phyloP scores from a whole-genome alignment of 1,140 invertebrate species.

The Drosophila subpulchrella region DNA sequence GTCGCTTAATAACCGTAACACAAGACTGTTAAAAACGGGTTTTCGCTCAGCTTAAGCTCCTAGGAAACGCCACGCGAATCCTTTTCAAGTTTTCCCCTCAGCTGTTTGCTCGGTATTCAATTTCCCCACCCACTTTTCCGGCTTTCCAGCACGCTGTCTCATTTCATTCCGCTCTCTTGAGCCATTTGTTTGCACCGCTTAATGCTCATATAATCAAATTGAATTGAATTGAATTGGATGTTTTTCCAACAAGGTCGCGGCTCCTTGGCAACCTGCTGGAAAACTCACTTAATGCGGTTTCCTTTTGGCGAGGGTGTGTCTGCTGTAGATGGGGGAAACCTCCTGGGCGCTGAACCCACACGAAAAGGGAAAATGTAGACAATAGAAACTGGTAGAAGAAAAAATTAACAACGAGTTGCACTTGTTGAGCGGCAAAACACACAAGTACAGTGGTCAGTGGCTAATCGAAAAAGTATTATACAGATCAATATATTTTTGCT shows the following conservation, averaged over 20 bases:
- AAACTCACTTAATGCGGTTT: conserved; percentile 27
- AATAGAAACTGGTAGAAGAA: conserved; percentile 7
- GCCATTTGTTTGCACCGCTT: conserved; percentile 42
- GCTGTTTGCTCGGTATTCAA: conserved; percentile 46
- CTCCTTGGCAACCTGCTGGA: conserved; percentile 39
- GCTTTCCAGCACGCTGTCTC: conserved; percentile 7
- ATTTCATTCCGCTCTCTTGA: conserved; percentile 44
- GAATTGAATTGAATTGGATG: conserved; percentile 47
- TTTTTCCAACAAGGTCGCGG: conserved; percentile 29
- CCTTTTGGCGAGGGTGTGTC: conserved; percentile 22
- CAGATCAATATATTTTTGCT: neutral
- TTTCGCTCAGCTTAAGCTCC: conserved; percentile 3
- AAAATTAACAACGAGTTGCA: conserved; percentile 10
- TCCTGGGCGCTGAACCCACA: neutral
- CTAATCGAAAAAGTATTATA: neutral
- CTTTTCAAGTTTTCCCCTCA: conserved; percentile 15
- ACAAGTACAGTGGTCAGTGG: conserved; percentile 6
- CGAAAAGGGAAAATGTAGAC: conserved; percentile 19
- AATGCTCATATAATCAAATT: conserved; percentile 46
- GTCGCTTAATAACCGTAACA: conserved; percentile 26
- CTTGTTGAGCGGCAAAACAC: conserved; percentile 21
- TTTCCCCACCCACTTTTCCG: conserved; percentile 28
- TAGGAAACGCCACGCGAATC: conserved; percentile 22
- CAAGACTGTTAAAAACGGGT: neutral
- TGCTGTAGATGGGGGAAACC: neutral